phyloP scores from a whole-genome alignment of 1,140 invertebrate genomes.

The Prorops nasuta region DNA sequence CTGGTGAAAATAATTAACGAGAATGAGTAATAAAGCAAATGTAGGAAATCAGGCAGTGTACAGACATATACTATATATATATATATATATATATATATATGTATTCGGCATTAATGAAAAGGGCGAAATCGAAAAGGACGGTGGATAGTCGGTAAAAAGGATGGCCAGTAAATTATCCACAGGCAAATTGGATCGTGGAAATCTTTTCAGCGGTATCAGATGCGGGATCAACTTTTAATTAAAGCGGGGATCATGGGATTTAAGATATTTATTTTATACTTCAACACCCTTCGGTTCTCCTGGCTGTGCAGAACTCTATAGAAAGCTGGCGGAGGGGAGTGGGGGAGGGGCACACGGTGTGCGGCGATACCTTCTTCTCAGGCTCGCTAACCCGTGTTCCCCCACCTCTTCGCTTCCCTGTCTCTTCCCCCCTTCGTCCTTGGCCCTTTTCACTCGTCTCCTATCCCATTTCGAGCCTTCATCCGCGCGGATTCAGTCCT shows the following conservation, averaged over 20 bases:
- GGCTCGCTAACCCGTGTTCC: not conserved
- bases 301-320: conserved; percentile 22
- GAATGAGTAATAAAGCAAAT: no score
- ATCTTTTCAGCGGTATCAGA: conserved; percentile 33
- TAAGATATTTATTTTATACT: conserved; percentile 48
- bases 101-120: no score
- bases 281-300: conserved; percentile 28
- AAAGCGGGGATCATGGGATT: conserved; percentile 39
- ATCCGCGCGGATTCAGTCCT: conserved; percentile 28
- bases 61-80: no score
- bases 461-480: conserved; percentile 14
- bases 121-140: no score
- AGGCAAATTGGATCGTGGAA: conserved; percentile 30
- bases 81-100: no score
- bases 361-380: conserved; percentile 6
- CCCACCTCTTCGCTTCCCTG: not conserved
- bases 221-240: conserved; percentile 47
- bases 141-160: no score
- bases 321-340: conserved; percentile 33
- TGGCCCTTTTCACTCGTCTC: not conserved
- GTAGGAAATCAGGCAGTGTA: no score
- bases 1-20: no score
- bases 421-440: conserved; percentile 14
- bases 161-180: conserved; percentile 28
- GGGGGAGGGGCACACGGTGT: no score